Evolutionary conservation across 2,888 invertebrate genomes (phyloP).

Genomic region (Cephus sareptanus): DNA sequence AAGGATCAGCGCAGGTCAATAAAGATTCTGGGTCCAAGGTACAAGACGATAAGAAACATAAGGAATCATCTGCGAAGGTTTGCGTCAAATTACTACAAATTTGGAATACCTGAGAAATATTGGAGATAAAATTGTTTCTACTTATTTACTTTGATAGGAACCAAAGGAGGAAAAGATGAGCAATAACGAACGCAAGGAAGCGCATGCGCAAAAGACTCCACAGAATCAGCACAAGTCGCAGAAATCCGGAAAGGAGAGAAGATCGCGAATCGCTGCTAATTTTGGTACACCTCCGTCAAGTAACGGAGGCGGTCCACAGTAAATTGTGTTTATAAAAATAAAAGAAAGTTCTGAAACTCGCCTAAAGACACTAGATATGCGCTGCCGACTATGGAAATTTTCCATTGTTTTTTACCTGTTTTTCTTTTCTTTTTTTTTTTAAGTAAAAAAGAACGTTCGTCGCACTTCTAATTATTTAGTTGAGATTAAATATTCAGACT

Average conservation of each 20-base stretch:
- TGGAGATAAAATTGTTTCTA: background rate
- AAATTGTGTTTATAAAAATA: slow-evolving; percentile 16
- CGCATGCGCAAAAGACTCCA: slow-evolving; percentile 26
- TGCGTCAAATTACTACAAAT: background rate
- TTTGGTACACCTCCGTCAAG: slow-evolving; percentile 47
- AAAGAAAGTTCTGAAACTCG: background rate
- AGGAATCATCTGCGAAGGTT: background rate
- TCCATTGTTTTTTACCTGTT: background rate
- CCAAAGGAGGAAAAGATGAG: slow-evolving; percentile 18
- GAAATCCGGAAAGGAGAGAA: slow-evolving; percentile 47
- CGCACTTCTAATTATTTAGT: background rate
- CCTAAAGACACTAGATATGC: background rate
- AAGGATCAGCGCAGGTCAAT: background rate
- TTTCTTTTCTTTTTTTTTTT: background rate
- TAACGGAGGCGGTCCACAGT: slow-evolving; percentile 44
- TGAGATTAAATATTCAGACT: background rate
- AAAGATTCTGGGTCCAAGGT: background rate
- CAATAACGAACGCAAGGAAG: background rate
- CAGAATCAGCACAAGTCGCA: slow-evolving; percentile 42
- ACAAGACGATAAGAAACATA: background rate
- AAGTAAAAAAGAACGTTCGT: background rate
- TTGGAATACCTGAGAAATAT: background rate
- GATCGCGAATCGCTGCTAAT: slow-evolving; percentile 63
- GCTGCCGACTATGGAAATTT: background rate
- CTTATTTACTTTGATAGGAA: slow-evolving; percentile 8